A percentile compares a stretch with the other conserved stretches of the same genome.
Conservation (phyloP, 2,888 invertebrate species). For the Chromoteleia sp. region DNA sequence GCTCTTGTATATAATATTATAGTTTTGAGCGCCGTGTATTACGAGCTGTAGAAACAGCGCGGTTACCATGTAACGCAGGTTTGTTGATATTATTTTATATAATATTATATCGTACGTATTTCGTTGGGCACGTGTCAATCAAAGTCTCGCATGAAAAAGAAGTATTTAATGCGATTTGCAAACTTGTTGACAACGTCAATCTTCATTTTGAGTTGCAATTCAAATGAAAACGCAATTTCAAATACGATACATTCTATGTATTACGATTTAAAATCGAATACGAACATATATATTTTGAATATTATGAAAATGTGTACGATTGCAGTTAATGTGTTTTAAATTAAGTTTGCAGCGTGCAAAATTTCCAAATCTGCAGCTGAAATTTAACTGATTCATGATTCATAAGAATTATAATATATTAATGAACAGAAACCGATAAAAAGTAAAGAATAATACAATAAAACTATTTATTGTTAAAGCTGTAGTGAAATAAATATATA, state of each 20-base stretch:
- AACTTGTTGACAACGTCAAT: slow-evolving; percentile 64
- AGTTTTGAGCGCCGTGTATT: background rate
- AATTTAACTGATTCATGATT: too few relatives aligned
- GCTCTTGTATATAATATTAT: slow-evolving; percentile 1
- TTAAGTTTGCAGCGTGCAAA: background rate
- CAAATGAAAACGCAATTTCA: slow-evolving; percentile 46
- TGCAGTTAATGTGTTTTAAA: background rate
- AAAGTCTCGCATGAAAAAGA: slow-evolving; percentile 57
- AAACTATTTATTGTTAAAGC: too few relatives aligned
- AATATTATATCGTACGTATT: slow-evolving; percentile 40
- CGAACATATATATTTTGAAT: background rate
- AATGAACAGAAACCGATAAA: too few relatives aligned
- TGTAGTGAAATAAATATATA: background rate
- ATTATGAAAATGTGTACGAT: background rate
- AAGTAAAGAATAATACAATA: too few relatives aligned
- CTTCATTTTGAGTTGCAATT: slow-evolving; percentile 57
- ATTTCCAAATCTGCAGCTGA: too few relatives aligned
- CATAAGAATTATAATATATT: too few relatives aligned
- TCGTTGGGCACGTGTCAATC: slow-evolving; percentile 50
- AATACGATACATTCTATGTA: slow-evolving; percentile 20
- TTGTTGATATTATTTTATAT: slow-evolving; percentile 49
- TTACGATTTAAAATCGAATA: slow-evolving; percentile 19
- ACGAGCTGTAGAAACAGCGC: slow-evolving; percentile 5
- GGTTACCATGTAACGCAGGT: slow-evolving; percentile 13
- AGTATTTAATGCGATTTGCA: slow-evolving; percentile 59